Percentiles rank a stretch among this genome's conserved stretches.
These are phyloP conservation scores for Alcedo atthis DNA, from an alignment of 2,797 vertebrate genomes.

Conservation along the genomic window DNA sequence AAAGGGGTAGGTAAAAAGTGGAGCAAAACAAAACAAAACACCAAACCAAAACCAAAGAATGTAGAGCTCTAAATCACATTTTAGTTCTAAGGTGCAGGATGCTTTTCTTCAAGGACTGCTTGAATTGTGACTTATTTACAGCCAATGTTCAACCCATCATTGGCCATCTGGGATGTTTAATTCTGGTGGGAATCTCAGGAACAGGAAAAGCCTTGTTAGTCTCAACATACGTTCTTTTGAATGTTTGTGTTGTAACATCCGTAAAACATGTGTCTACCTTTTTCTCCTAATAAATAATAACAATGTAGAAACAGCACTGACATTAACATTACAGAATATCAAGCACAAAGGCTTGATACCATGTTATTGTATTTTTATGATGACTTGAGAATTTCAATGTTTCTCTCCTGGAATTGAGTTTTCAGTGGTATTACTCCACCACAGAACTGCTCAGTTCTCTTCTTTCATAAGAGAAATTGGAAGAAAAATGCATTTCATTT, in stretches of 20 bases:
- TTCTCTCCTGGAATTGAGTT: neutral
- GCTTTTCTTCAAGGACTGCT: neutral
- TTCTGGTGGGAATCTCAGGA: neutral
- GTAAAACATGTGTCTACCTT: neutral
- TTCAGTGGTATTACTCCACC: neutral
- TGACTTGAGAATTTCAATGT: neutral
- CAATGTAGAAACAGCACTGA: neutral
- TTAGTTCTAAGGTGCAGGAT: neutral
- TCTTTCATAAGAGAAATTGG: neutral
- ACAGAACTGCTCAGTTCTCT: neutral
- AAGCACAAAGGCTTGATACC: neutral
- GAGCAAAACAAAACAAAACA: neutral
- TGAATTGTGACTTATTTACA: neutral
- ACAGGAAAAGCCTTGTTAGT: neutral
- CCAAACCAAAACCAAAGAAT: too few species aligned
- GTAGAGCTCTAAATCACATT: neutral
- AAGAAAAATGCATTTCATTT: constrained; percentile 52
- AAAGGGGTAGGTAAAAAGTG: neutral
- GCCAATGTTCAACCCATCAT: neutral
- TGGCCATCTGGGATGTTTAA: neutral
- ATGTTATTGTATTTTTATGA: neutral
- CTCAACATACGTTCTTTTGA: neutral
- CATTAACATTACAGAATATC: neutral
- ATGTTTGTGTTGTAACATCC: neutral
- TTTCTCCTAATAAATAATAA: neutral